Conservation (phyloP, 2,797 vertebrate genomes). For the Oryzias dopingdopingensis region DNA sequence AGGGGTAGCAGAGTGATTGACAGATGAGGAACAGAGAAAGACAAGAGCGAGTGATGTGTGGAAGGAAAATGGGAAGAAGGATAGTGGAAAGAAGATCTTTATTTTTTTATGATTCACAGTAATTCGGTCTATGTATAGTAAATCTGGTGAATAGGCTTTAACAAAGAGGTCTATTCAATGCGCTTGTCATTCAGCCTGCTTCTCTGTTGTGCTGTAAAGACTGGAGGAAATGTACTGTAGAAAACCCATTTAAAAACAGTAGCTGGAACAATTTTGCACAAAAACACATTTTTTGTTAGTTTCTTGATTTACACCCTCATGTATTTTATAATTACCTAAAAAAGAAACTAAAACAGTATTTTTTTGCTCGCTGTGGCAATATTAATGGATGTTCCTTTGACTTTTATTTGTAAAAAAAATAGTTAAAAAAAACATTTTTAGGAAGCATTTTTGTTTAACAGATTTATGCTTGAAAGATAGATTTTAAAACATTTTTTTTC, state of each 20-base stretch:
- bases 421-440: background rate
- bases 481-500: slow-evolving; percentile 35
- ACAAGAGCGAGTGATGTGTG: background rate
- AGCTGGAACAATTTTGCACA: too few species aligned
- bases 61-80: background rate
- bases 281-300: too few species aligned
- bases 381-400: too few species aligned
- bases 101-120: slow-evolving; percentile 61
- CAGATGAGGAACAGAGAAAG: slow-evolving; percentile 1
- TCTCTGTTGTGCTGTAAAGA: slow-evolving; percentile 26
- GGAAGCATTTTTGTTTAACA: too few species aligned
- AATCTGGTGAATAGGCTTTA: slow-evolving; percentile 44
- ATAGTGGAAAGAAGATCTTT: background rate
- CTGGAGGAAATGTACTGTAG: slow-evolving; percentile 18
- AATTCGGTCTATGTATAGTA: slow-evolving; percentile 48
- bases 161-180: slow-evolving; percentile 31
- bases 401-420: too few species aligned
- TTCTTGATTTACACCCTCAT: too few species aligned
- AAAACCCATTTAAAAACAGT: background rate
- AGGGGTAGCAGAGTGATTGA: background rate
- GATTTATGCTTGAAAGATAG: background rate
- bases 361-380: too few species aligned
- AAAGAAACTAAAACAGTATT: too few species aligned
- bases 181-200: slow-evolving; percentile 42
- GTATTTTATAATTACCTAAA: too few species aligned